Evolutionary conservation across 2,888 invertebrate genomes (phyloP), one percentile per base, ranked within the genome.

Genomic region (Axea sp.): DNA sequence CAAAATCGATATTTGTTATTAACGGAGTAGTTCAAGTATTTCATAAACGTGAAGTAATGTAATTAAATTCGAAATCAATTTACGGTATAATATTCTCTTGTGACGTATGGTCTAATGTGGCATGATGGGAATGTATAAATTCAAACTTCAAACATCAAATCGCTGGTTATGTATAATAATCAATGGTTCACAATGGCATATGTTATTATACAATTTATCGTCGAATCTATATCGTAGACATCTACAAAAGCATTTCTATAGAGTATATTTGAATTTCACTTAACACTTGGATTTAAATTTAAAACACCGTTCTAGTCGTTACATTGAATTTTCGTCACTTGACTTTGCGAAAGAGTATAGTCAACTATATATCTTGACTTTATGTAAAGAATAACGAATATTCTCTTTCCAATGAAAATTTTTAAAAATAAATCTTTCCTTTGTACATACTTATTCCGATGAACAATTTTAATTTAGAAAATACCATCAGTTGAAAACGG

Each of bases 211-310:
- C 8, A 41, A 9, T 51, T 30, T 49, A 49, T 49, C 45, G 24
- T 12, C 12, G 12, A 19, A 30, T 26, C 30, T 22, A 7, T 15
- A 26, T 55, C 49, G 37, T 12, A 1, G n/a, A n/a, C 11, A 67
- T 39, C 6, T 22, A 62, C 53, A 26, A 37, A 31, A 62, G 43
- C 35, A 51, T 43, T 69, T 51, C 51, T 37, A 51, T n/a, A n/a
- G 30, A n/a, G 62, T 33, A 47, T 62, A 62, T 69, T 62, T 62
- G 69, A 60, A 69, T 60, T 62, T 62, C 69, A 69, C 62, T 69
- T 45, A 45, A 51, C 47, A 51, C 45, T 53, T 19, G 35, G 45
- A 45, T 53, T 60, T 53, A 41, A 43, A 43, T 31, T 60, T 43
- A 45, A 53, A 45, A 35, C 35, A 43, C 30, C 2, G 19, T 14